Conservation (phyloP, 2,888 invertebrate genomes). For the Cephus pulcher region DNA sequence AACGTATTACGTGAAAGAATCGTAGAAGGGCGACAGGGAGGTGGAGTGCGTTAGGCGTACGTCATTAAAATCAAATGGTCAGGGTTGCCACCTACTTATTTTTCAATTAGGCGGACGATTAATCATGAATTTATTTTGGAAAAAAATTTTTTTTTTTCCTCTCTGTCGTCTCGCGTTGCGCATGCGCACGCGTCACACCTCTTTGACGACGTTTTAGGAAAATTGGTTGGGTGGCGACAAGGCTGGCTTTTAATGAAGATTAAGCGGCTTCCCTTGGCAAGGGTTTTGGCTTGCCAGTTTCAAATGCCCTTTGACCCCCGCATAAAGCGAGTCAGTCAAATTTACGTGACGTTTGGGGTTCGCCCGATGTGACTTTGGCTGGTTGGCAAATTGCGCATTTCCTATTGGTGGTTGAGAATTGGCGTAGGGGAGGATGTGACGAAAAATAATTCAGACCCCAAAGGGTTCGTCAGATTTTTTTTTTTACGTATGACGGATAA, state of each 20-base stretch:
- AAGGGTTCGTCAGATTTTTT: too few relatives aligned
- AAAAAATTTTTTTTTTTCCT: slow-evolving; percentile 5
- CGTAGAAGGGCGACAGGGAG: slow-evolving; percentile 10
- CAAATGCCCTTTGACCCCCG: background rate
- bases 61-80: slow-evolving; percentile 33
- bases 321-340: background rate
- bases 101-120: slow-evolving; percentile 46
- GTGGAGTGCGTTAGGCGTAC: slow-evolving; percentile 27
- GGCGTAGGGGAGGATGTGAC: too few relatives aligned
- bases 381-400: too few relatives aligned
- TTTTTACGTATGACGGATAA: too few relatives aligned
- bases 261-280: slow-evolving; percentile 21
- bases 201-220: slow-evolving; percentile 1
- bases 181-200: background rate
- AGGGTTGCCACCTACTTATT: slow-evolving; percentile 36
- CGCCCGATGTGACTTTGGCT: too few relatives aligned
- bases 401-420: too few relatives aligned
- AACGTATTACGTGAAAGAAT: slow-evolving; percentile 19
- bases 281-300: background rate
- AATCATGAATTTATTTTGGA: slow-evolving; percentile 33
- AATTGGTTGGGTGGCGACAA: slow-evolving; percentile 21
- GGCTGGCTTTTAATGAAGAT: slow-evolving; percentile 43
- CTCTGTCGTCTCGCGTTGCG: background rate
- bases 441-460: too few relatives aligned
- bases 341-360: too few relatives aligned